phyloP scores from a whole-genome alignment of 2,888 invertebrate genomes.

The Lucinisca nassula region DNA sequence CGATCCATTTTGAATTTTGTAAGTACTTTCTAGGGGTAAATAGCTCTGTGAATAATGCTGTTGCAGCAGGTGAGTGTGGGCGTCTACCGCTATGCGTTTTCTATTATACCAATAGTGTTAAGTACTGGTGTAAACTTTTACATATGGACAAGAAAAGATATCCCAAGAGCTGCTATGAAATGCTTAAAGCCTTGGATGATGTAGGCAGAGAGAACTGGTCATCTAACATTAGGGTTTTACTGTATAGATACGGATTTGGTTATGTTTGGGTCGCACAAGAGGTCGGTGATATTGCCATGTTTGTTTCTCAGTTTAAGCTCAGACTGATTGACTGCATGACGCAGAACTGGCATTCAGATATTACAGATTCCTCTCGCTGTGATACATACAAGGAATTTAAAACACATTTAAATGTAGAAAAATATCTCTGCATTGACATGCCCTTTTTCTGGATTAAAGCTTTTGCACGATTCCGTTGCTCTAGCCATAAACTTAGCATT shows the following conservation, averaged over 20 bases:
- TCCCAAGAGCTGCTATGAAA: constrained; percentile 1
- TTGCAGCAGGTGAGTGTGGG: constrained; percentile 41
- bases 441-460: constrained; percentile 21
- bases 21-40: constrained; percentile 22
- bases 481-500: constrained; percentile 26
- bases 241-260: constrained; percentile 14
- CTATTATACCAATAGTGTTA: constrained; percentile 14
- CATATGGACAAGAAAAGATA: constrained; percentile 6
- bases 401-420: constrained; percentile 25
- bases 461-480: constrained; percentile 30
- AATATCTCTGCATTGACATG: constrained; percentile 29
- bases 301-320: background rate
- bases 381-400: constrained; percentile 22
- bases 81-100: constrained; percentile 11
- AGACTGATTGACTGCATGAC: background rate
- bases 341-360: background rate
- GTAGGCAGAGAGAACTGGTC: constrained; percentile 8
- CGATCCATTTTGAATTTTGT: constrained; percentile 39
- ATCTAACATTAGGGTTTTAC: background rate
- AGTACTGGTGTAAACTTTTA: constrained; percentile 18
- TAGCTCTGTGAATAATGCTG: constrained; percentile 21
- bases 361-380: constrained; percentile 26
- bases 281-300: background rate
- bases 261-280: constrained; percentile 8
- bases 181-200: constrained; percentile 10